Percentiles rank a stretch among this genome's conserved stretches.
phyloP scores from a whole-genome alignment of 2,888 invertebrate species.

The Theretra japonica region DNA sequence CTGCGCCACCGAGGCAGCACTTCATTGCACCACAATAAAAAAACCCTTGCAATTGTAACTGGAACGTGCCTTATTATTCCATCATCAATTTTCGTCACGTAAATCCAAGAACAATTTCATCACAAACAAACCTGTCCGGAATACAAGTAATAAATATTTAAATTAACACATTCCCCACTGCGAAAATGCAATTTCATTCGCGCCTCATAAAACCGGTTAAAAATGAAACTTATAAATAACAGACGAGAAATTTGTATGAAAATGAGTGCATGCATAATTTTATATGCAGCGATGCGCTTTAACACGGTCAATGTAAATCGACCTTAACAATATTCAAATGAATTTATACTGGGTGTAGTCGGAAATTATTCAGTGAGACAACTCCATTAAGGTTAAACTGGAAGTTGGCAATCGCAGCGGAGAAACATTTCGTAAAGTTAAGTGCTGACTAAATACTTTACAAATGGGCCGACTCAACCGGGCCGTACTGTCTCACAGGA shows the following conservation, averaged over 20 bases:
- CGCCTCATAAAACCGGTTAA: constrained; percentile 4
- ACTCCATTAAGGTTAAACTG: background rate
- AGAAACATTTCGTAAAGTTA: too few relatives aligned
- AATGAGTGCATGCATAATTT: constrained; percentile 23
- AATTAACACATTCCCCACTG: background rate
- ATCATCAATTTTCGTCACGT: background rate
- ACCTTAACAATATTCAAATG: constrained; percentile 24
- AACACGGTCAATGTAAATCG: constrained; percentile 18
- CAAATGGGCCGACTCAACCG: too few relatives aligned
- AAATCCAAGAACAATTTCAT: background rate
- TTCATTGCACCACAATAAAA: too few relatives aligned
- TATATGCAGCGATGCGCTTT: constrained; percentile 15
- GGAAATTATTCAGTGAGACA: constrained; percentile 5
- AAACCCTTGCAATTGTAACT: too few relatives aligned
- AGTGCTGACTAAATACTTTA: too few relatives aligned
- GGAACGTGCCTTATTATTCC: too few relatives aligned
- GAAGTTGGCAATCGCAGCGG: background rate
- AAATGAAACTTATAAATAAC: constrained; percentile 21
- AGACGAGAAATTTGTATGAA: constrained; percentile 22
- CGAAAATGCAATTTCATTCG: constrained; percentile 8
- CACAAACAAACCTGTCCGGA: background rate
- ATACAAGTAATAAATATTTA: background rate
- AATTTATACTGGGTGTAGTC: background rate
- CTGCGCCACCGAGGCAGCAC: too few relatives aligned
- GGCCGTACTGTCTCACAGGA: too few relatives aligned